Conservation (phyloP, 2,797 vertebrate species). For the Pseudopleuronectes americanus region DNA sequence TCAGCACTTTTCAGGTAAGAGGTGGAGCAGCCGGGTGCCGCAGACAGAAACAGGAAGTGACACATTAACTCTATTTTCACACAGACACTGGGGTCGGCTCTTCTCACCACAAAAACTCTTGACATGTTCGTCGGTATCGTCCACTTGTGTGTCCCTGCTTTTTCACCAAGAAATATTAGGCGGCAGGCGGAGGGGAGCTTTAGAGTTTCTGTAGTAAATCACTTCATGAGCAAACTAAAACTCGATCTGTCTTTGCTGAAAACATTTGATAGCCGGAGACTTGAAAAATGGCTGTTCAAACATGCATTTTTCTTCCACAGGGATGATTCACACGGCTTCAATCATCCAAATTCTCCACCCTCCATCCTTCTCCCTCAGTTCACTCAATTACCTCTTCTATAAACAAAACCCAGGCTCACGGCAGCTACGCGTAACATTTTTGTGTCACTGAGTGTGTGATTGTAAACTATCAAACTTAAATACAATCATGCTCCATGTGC, state of each 20-base stretch:
- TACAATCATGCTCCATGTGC: background rate
- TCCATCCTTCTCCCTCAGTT: background rate
- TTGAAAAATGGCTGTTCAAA: background rate
- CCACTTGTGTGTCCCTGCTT: too few relatives aligned
- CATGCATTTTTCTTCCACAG: background rate
- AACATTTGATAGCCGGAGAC: background rate
- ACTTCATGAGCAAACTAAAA: constrained; percentile 5
- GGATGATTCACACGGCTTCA: constrained; percentile 1
- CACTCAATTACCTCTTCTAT: background rate
- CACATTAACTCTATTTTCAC: too few relatives aligned
- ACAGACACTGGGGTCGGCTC: too few relatives aligned
- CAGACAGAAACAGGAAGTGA: too few relatives aligned
- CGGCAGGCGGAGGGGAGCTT: too few relatives aligned
- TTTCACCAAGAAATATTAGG: too few relatives aligned
- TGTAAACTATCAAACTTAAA: background rate
- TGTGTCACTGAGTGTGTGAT: background rate
- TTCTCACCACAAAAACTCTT: too few relatives aligned
- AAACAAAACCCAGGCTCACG: background rate
- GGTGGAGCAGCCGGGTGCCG: too few relatives aligned
- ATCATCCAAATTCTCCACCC: background rate
- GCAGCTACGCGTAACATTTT: background rate
- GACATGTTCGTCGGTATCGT: too few relatives aligned
- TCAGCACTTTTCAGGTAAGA: too few relatives aligned
- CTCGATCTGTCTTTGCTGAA: background rate
- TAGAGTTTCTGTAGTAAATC: constrained; percentile 1